Conservation (phyloP, 1,140 invertebrate genomes). For the Calliphora vicina region DNA sequence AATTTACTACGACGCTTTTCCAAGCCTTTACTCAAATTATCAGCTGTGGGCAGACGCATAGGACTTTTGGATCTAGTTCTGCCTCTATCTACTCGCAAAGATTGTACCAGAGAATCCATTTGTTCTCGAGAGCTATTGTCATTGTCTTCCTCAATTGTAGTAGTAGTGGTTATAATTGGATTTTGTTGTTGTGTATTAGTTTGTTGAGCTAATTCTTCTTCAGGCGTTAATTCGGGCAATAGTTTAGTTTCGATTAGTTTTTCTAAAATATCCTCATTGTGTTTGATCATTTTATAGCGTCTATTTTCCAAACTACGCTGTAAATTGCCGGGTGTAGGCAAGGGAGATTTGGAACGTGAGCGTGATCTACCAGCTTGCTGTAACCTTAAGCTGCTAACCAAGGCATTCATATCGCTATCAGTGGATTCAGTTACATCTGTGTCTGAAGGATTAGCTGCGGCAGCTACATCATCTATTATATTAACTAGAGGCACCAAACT, state of each 20-base stretch:
- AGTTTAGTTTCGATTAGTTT: conserved; percentile 41
- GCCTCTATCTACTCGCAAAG: conserved; percentile 50
- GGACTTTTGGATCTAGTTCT: conserved; percentile 51
- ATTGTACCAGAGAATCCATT: conserved; percentile 51
- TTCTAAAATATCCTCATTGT: conserved; percentile 54
- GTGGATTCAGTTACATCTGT: background rate
- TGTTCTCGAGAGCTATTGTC: conserved; percentile 45
- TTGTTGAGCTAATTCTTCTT: conserved; percentile 39
- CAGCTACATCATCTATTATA: background rate
- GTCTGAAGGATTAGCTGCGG: background rate
- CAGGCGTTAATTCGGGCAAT: background rate
- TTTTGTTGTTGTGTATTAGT: conserved; percentile 43
- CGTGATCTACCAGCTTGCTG: conserved; percentile 41
- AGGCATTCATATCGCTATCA: conserved; percentile 45
- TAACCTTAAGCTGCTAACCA: conserved; percentile 47
- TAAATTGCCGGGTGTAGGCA: conserved; percentile 54
- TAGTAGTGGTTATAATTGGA: background rate
- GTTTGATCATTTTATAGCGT: conserved; percentile 47
- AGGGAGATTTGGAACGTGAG: conserved; percentile 50
- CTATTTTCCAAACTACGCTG: conserved; percentile 49
- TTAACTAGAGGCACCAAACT: background rate
- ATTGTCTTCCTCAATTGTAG: conserved; percentile 2
- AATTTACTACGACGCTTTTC: conserved; percentile 45
- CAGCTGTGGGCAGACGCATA: conserved; percentile 49
- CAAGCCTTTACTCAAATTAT: conserved; percentile 50